Evolutionary conservation across 30 jellyfish, hydroid and myxozoan species (phyloP).

Genomic region (Rhopilema esculentum): DNA sequence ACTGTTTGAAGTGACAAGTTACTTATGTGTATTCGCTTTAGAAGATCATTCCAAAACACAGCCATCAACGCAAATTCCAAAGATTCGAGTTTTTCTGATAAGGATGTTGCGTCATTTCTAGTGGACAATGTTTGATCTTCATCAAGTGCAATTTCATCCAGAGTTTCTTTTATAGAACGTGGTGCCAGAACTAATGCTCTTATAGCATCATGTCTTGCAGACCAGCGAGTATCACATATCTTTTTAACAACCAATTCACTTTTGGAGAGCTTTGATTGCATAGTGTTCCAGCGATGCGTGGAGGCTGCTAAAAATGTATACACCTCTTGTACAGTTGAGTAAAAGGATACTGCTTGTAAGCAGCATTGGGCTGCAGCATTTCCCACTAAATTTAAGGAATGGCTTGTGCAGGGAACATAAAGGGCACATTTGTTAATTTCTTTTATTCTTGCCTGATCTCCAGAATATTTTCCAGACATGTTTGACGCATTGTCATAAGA

Average conservation of each 20-base stretch:
- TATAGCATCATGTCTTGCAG: conserved; percentile 67
- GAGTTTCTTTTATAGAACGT: conserved; percentile 24
- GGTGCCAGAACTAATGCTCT: conserved; percentile 46
- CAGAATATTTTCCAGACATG: conserved; percentile 77
- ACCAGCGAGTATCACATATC: conserved; percentile 55
- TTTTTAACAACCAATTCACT: conserved; percentile 50
- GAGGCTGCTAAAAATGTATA: conserved; percentile 52
- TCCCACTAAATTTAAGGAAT: conserved; percentile 27
- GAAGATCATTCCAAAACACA: conserved; percentile 52
- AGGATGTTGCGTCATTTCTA: conserved; percentile 27
- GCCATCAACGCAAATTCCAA: conserved; percentile 43
- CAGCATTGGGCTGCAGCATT: conserved; percentile 60
- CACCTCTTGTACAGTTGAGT: conserved; percentile 23
- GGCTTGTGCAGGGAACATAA: conserved; percentile 65
- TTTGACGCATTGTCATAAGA: conserved; percentile 77
- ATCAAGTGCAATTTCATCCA: conserved; percentile 26
- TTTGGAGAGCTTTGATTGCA: conserved; percentile 35
- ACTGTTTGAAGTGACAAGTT: conserved; percentile 38
- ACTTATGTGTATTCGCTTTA: conserved; percentile 31
- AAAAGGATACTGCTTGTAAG: conserved; percentile 49
- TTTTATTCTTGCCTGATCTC: conserved; percentile 69
- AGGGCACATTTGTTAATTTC: conserved; percentile 56
- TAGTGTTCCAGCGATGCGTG: conserved; percentile 50
- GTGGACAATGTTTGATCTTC: conserved; percentile 61
- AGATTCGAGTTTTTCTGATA: conserved; percentile 32